These are phyloP conservation scores for Plebejus anna DNA, from an alignment of 2,888 invertebrate genomes.

Conservation along the genomic window DNA sequence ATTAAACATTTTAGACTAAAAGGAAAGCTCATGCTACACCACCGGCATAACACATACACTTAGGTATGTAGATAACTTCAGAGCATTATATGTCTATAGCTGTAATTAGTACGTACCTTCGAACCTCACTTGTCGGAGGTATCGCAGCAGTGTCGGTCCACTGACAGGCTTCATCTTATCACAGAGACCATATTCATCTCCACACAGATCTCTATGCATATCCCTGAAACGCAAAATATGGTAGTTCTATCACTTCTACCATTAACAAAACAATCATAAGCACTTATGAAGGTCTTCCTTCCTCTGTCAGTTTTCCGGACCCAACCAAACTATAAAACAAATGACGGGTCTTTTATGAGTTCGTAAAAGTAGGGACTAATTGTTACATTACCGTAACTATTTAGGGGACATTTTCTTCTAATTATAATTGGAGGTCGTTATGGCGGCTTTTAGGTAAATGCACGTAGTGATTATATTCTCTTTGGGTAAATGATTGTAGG, in stretches of 20 bases:
- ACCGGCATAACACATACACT: no score
- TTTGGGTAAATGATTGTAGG: no score
- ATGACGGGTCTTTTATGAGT: not conserved
- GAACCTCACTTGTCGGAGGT: slow-evolving; percentile 91
- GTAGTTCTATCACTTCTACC: no score
- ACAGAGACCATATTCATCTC: slow-evolving; percentile 87
- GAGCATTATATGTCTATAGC: no score
- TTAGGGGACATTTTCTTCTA: not conserved
- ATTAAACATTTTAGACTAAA: no score
- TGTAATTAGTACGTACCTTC: slow-evolving; percentile 81
- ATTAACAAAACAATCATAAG: no score
- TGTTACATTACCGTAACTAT: not conserved
- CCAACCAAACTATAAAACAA: not conserved
- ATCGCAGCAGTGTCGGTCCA: slow-evolving; percentile 90
- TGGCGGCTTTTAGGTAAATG: not conserved
- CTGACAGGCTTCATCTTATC: slow-evolving; percentile 94
- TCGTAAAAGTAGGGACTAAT: not conserved
- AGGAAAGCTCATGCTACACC: no score
- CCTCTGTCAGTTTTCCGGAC: not conserved
- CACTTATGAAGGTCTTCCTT: no score
- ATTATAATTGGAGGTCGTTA: not conserved
- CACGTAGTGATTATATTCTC: no score
- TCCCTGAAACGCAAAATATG: slow-evolving; percentile 73
- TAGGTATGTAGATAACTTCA: no score
- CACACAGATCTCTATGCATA: slow-evolving; percentile 92